Evolutionary conservation across 2,797 vertebrate species (phyloP), one percentile per base, ranked within the genome.

Genomic region (Hoplostethus mediterraneus): DNA sequence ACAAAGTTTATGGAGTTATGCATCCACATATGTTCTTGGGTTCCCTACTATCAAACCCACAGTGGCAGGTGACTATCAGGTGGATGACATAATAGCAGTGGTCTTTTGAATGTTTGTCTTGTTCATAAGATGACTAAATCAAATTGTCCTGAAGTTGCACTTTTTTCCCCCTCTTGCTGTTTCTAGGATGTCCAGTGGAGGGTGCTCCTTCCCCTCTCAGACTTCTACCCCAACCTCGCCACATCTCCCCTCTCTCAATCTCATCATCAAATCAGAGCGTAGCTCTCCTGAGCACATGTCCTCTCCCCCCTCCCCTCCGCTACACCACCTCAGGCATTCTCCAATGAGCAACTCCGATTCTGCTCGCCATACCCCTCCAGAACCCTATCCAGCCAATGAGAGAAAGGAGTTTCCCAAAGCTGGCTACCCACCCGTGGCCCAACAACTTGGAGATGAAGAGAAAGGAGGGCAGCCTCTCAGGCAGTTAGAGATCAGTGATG

Each of bases 191-290:
- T 91, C 93, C 85, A 93, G 86, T 2, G 93, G 91, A 79, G 91
- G 53, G 70, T 90, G 88, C 80, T 92, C 88, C 30, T 94, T 83
- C 81, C 82, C 88, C 59, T 87, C 93, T 52, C 95, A 92, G 79
- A 82, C 92, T 55, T 89, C 93, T 85, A 80, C 90, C 16, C 87
- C 90, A 0, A 63, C 80, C 61, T 87, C 91, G 10, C 83, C 89
- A 1, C 75, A 95, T 69, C 87, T 94, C 0, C 81, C 92, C 31
- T 93, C 90, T 61, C 91, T 94, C 28, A 86, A 92, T 63, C 68
- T 97, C 92, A 96, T 83, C 93, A 96, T 99, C 94, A 99, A 98
- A 81, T 96, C 96, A 0, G 97, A 98, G 90, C 95, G 96, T 0
- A 89, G 94, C 81, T 97, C 97, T 2, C 97, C 97, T 0, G 95